Evolutionary conservation across 2,113 vertebrate genomes (phyloP), one percentile per base, ranked within the genome.

Genomic region (Anhinga anhinga): DNA sequence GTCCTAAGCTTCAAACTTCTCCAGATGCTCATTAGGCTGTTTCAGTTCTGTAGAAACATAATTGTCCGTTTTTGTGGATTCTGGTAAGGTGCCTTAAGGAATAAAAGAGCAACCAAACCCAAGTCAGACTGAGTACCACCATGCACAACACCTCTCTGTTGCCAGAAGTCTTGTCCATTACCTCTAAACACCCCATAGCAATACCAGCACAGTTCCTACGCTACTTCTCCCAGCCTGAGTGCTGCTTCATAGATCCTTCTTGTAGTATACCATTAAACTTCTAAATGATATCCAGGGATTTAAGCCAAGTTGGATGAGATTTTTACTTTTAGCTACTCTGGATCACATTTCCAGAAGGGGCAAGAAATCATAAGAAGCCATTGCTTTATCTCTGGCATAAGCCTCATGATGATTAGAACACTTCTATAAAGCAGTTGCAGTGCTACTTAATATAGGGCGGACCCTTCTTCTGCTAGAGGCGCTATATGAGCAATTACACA

Each of bases 91-190:
- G n/a, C 10, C 14, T 82, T 71, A 71, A 58, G 62, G 53, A 83
- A 63, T 30, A 34, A 56, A 80, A 73, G 65, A 88, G 38, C 27
- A 74, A 32, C 17, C 14, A 91, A 81, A 66, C 15, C 19, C 14
- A 80, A 67, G n/a, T n/a, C 50, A 82, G n/a, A 42, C 20, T 59
- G 49, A n/a, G 40, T 26, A 25, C 13, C 5, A 47, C 52, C 23
- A 9, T 19, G 29, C 10, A 20, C 26, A 74, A 15, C 26, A 47
- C 20, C 49, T 59, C 21, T 78, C 25, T 1, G 0, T 42, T 72
- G 58, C 58, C 7, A 13, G 13, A 10, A 27, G 9, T 44, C 45
- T n/a, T 32, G 36, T 22, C 29, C 0, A 0, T 4, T 82, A 82
- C 47, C 19, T 90, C 42, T 30, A 16, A 73, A 53, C 4, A 27